Percentiles rank a stretch among this genome's conserved stretches.
Evolutionary conservation across 1,140 invertebrate species (phyloP).

Genomic region (Aporrectodea caliginosa): DNA sequence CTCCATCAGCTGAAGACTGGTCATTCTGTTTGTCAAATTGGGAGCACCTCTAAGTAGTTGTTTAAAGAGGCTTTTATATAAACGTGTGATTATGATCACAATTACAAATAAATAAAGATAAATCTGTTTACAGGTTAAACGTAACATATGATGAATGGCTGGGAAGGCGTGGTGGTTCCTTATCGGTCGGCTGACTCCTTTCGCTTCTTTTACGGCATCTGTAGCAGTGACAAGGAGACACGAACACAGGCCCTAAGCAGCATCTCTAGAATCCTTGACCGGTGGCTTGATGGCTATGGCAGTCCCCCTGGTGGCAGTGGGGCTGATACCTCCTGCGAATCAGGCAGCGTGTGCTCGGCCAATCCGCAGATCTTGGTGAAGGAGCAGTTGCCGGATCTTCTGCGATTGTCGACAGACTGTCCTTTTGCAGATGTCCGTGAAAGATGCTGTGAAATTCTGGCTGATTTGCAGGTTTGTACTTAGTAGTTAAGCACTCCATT

Average conservation of each 20-base stretch:
- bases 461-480: conserved; percentile 42
- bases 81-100: too few relatives aligned
- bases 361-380: conserved; percentile 28
- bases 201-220: conserved; percentile 40
- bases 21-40: too few relatives aligned
- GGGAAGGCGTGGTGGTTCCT: neutral
- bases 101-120: too few relatives aligned
- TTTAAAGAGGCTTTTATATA: too few relatives aligned
- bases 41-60: too few relatives aligned
- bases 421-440: conserved; percentile 47
- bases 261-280: conserved; percentile 38
- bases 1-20: too few relatives aligned
- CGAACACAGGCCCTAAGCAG: conserved; percentile 39
- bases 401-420: conserved; percentile 41
- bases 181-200: conserved; percentile 35
- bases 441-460: conserved; percentile 37
- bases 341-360: neutral
- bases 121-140: too few relatives aligned
- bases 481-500: too few relatives aligned
- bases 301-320: conserved; percentile 36
- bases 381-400: conserved; percentile 42
- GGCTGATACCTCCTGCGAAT: neutral
- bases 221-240: conserved; percentile 37
- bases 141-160: neutral
- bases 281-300: conserved; percentile 45